Base-by-base conservation (phyloP, 2,888 invertebrate species). In the Ichneumoninae sp. region DNA sequence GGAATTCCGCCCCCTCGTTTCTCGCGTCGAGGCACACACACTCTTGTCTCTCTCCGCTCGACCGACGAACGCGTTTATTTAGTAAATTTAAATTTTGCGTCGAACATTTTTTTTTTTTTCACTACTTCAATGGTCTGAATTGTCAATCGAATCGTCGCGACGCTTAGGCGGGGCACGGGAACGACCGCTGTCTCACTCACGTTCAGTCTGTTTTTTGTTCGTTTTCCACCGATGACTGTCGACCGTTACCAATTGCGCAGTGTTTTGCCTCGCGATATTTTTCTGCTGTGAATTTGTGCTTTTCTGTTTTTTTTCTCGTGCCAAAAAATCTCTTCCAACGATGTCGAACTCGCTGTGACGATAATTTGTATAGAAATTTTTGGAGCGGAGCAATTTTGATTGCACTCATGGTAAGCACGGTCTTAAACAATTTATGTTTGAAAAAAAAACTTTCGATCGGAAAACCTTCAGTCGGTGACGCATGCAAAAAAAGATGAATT, bases 1-100 rank as follows among this genome's bases (percentile, higher is more conserved):
- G 81, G 50, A 80, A 78, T 36, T 84, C 74, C 84, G 81, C 78
- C 84, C 84, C 84, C 75, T 79, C 54, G 69, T 47, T 54, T 68
- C 47, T 30, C 57, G 10, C 26, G 22, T 26, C 26, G 57, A 57
- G 26, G 4, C 22, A 10, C 57, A 13, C 26, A 66, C 52, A 50
- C 36, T 44, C 33, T 33, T 54, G 54, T 74, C 50, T 50, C 69
- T 60, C 66, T 33, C 72, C 69, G 68, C 72, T 50, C 72, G 50
- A 65, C 26, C 72, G 52, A 26, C 57, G 22, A 13, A 57, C 22
- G 26, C 57, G 26, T 26, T 44, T 44, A 47, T 83, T 70, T 36
- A 62, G 60, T 54, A 68, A 72, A 66, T 76, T 71, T 52, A 22
- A 47, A 70, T 84, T 70, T 77, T 70, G 57, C 50, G 50, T 81